Percentiles rank a stretch among this genome's conserved stretches.
These are phyloP conservation scores for Balearica regulorum DNA, from an alignment of 2,797 vertebrate species.

Conservation along the genomic window DNA sequence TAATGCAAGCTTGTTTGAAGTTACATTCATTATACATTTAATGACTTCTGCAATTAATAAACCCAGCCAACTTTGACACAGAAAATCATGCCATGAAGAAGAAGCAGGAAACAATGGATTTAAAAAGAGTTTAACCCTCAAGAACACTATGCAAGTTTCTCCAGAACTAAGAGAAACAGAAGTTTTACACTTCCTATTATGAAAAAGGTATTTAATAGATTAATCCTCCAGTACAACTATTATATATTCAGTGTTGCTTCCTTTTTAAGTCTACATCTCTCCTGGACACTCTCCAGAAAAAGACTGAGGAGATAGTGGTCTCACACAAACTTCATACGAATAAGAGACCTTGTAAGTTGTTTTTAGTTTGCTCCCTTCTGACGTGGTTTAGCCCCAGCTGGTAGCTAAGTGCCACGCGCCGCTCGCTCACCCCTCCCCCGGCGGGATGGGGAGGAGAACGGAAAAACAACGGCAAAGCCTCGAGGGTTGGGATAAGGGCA, in stretches of 20 bases:
- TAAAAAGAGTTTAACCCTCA: not conserved
- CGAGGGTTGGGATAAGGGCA: too few relatives aligned
- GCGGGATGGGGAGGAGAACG: too few relatives aligned
- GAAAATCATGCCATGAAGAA: not conserved
- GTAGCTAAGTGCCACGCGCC: too few relatives aligned
- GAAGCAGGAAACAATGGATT: not conserved
- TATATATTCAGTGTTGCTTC: not conserved
- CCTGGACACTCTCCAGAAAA: not conserved
- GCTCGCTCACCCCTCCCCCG: too few relatives aligned
- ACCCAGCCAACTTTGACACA: not conserved
- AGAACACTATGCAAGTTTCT: not conserved
- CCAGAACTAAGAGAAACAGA: not conserved
- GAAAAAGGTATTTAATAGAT: not conserved
- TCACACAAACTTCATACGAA: not conserved
- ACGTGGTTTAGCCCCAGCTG: too few relatives aligned
- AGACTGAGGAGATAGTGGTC: not conserved
- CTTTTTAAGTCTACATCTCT: not conserved
- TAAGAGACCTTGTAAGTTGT: not conserved
- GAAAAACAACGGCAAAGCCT: too few relatives aligned
- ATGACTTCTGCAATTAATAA: not conserved
- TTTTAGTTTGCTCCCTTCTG: not conserved
- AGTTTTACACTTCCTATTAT: not conserved
- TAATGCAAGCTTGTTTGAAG: not conserved
- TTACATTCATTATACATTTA: accelerated
- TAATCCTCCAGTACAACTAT: not conserved